A percentile compares a stretch with the other conserved stretches of the same genome.
phyloP scores from a whole-genome alignment of 1,140 invertebrate genomes.

The Temnothorax nylanderi region DNA sequence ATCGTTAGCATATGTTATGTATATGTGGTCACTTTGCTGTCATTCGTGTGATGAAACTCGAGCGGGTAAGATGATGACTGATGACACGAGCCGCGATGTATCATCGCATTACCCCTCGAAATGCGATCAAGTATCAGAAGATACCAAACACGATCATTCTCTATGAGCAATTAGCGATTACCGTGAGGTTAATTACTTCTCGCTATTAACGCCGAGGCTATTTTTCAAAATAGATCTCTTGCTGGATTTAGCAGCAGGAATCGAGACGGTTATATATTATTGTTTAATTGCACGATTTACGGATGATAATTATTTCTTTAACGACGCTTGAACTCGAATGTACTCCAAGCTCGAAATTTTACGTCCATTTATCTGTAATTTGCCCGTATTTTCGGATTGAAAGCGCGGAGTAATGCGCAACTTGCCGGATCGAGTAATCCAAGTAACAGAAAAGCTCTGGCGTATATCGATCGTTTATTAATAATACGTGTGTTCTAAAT shows the following conservation, averaged over 20 bases:
- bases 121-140: not conserved
- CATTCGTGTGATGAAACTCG: not conserved
- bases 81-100: not conserved
- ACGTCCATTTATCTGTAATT: not conserved
- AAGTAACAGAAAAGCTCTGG: not conserved
- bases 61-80: not conserved
- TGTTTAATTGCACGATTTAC: not conserved
- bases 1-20: not conserved
- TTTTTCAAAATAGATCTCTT: not conserved
- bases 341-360: not conserved
- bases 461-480: not conserved
- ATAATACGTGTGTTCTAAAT: not conserved
- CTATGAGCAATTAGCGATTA: constrained; percentile 7
- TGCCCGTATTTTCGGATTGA: not conserved
- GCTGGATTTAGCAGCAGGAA: not conserved
- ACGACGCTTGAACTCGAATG: not conserved
- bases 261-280: not conserved
- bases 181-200: not conserved
- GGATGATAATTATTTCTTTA: not conserved
- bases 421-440: not conserved
- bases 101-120: not conserved
- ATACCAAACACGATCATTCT: not conserved
- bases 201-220: not conserved
- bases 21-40: not conserved
- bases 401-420: not conserved